Percentiles rank a stretch among this genome's conserved stretches.
These are phyloP conservation scores for Cepphus grylle DNA, from an alignment of 2,113 vertebrate species.

Conservation along the genomic window DNA sequence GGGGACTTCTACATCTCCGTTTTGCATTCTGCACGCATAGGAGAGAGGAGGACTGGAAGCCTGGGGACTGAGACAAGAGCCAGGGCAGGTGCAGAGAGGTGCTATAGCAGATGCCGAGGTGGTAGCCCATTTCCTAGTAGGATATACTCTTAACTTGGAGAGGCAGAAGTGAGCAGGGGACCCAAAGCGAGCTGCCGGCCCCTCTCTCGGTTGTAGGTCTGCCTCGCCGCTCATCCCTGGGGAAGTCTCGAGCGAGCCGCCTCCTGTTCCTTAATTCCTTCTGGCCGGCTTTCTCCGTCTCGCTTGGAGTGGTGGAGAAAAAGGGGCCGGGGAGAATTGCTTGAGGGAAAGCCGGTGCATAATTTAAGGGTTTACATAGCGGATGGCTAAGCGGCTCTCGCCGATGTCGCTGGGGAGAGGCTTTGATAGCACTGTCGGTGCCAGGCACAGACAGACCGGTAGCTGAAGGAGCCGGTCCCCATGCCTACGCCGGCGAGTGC, in stretches of 20 bases:
- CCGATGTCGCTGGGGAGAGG: background rate
- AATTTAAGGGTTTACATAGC: background rate
- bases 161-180: background rate
- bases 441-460: background rate
- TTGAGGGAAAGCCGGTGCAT: background rate
- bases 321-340: background rate
- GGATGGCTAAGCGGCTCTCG: background rate
- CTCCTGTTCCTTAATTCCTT: background rate
- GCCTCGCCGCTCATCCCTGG: background rate
- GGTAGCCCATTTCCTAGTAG: background rate
- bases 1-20: background rate
- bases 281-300: background rate
- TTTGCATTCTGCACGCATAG: background rate
- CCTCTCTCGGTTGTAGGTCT: background rate
- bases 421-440: background rate
- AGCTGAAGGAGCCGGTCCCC: fast-evolving
- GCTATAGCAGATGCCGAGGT: fast-evolving
- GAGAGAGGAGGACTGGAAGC: background rate
- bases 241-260: fast-evolving
- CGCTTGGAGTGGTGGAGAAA: background rate
- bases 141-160: background rate
- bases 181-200: background rate
- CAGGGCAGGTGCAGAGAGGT: background rate
- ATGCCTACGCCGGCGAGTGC: fast-evolving
- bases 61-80: background rate